Base-by-base conservation (phyloP, 2,797 vertebrate species). In the Lithobates sylvaticus region DNA sequence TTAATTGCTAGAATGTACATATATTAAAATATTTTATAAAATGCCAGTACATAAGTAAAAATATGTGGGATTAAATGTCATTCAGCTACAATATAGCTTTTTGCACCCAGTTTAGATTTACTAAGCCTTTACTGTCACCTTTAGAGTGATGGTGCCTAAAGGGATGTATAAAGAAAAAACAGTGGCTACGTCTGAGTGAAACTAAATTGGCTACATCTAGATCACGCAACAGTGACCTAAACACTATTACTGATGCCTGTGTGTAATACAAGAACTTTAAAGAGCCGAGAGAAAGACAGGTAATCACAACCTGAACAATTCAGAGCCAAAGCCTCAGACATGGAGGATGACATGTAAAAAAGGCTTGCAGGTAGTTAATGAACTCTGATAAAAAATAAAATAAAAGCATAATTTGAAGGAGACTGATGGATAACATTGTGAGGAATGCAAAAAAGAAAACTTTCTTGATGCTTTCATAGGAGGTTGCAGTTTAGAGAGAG, bases 391-490 rank as follows among this genome's bases (percentile, higher is more conserved):
- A 86, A 86, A 74, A 76, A 32, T 32, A 77, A 86, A 86, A 86
- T 72, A 86, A 87, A 87, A 44, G 85, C 80, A 87, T 83, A 75
- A 83, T 83, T 87, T 83, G 80, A 83, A 78, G 73, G 81, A 68
- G 81, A 87, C 29, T 87, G 81, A 83, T 74, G 75, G 54, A 83
- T 83, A 68, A 44, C n/a, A 27, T 36, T 78, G 54, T 73, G 68
- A 73, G 85, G 85, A 87, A 87, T 87, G 85, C 73, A 81, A 83
- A 87, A 39, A 78, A 87, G 74, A 81, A 87, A 87, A 83, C 85
- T 83, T 87, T 77, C 80, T 78, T 83, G 75, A 67, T 65, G 75
- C 80, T 69, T 87, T 87, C 69, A 83, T 67, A 27, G 54, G 72
- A 70, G 42, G 78, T 78, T 58, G 75, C 69, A 74, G 68, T 83